Conservation (phyloP, 2,797 vertebrate genomes). For the Coregonus sp. region DNA sequence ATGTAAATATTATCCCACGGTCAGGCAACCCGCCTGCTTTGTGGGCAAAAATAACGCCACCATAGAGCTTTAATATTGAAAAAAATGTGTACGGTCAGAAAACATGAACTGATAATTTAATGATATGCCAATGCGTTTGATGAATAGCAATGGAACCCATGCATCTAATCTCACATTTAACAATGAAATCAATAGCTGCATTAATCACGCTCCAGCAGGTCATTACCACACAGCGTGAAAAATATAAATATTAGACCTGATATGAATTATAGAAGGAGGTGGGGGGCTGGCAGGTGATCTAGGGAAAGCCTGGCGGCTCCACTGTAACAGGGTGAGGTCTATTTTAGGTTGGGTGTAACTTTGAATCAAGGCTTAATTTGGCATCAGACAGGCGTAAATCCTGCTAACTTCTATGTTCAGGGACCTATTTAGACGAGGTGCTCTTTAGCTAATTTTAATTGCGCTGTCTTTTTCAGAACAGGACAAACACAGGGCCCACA, state of each 20-base stretch:
- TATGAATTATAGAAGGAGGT: constrained; percentile 42
- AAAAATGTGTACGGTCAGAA: constrained; percentile 82
- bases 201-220: constrained; percentile 82
- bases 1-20: constrained; percentile 34
- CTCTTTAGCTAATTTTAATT: constrained; percentile 66
- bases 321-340: constrained; percentile 46
- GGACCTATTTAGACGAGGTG: constrained; percentile 55
- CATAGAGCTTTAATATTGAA: constrained; percentile 84
- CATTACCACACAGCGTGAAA: constrained; percentile 57
- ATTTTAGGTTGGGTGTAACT: constrained; percentile 70
- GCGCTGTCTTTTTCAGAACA: constrained; percentile 51
- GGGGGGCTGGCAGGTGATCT: constrained; percentile 3
- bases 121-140: constrained; percentile 89
- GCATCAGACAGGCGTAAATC: constrained; percentile 75
- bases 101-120: constrained; percentile 91
- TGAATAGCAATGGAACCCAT: constrained; percentile 82
- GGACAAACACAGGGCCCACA: constrained; percentile 31
- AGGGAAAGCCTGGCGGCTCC: constrained; percentile 22
- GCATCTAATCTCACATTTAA: constrained; percentile 91
- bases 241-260: too few species aligned
- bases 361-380: constrained; percentile 83
- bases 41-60: constrained; percentile 54
- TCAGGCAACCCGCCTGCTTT: constrained; percentile 26
- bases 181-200: constrained; percentile 93
- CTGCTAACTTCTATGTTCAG: constrained; percentile 71